These are phyloP conservation scores for Percopsis omiscomaycus DNA, from an alignment of 2,797 vertebrate genomes.

Conservation along the genomic window DNA sequence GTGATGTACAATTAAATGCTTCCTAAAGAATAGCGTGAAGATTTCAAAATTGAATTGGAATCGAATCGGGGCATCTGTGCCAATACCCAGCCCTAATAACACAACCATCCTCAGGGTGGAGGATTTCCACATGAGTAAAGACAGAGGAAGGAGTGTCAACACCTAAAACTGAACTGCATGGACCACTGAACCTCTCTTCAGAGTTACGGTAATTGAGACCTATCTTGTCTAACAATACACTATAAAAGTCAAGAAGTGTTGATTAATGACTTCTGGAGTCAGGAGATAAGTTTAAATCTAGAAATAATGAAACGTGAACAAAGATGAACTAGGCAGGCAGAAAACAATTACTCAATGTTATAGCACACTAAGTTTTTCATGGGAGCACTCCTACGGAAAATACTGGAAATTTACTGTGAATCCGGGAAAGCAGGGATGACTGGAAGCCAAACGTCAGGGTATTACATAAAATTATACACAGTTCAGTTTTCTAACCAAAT, in stretches of 20 bases:
- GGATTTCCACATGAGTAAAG: not conserved
- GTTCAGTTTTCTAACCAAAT: slow-evolving; percentile 28
- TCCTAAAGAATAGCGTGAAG: too few relatives aligned
- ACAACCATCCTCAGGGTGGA: not conserved
- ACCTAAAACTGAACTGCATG: not conserved
- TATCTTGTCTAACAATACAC: not conserved
- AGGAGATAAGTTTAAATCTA: not conserved
- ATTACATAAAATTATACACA: slow-evolving; percentile 23
- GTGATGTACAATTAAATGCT: too few relatives aligned
- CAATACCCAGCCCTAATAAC: too few relatives aligned
- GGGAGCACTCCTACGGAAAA: not conserved
- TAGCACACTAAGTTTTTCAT: not conserved
- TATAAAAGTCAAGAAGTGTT: not conserved
- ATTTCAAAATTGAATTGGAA: too few relatives aligned
- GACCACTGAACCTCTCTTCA: not conserved
- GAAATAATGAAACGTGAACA: not conserved
- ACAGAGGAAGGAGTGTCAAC: not conserved
- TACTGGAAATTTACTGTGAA: slow-evolving; percentile 3
- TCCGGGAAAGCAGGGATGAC: not conserved
- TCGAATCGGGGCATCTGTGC: too few relatives aligned
- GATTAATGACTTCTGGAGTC: slow-evolving; percentile 1
- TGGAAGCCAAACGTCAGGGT: slow-evolving; percentile 10
- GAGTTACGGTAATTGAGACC: not conserved
- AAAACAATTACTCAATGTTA: not conserved
- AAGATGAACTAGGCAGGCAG: not conserved